Percentiles rank a stretch among this genome's conserved stretches.
Evolutionary conservation across 2,888 invertebrate species (phyloP).

Genomic region (Ophioninae sp.): DNA sequence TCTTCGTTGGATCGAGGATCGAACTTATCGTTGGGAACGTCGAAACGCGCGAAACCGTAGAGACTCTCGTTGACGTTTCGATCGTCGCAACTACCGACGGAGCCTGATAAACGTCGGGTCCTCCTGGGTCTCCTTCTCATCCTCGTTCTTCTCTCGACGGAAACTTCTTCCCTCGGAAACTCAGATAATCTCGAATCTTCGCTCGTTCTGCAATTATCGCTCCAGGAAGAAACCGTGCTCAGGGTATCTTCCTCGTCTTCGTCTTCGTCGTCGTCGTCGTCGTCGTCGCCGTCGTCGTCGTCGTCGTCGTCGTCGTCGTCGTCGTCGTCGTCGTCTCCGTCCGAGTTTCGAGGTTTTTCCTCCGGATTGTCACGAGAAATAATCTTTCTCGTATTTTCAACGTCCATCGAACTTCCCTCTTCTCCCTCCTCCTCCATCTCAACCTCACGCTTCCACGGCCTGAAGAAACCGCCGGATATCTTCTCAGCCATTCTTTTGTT

Average conservation of each 20-base stretch:
- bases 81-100: constrained; percentile 56
- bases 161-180: background rate
- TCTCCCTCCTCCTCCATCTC: constrained; percentile 25
- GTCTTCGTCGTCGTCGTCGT: constrained; percentile 47
- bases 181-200: constrained; percentile 31
- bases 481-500: background rate
- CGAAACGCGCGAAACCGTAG: constrained; percentile 62
- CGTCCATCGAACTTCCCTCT: background rate
- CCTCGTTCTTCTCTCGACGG: background rate
- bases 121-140: constrained; percentile 23
- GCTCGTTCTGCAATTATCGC: constrained; percentile 28
- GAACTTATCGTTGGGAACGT: constrained; percentile 42
- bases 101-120: constrained; percentile 53
- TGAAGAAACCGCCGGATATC: constrained; percentile 69
- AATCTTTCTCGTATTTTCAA: constrained; percentile 31
- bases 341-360: constrained; percentile 33
- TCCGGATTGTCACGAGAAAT: constrained; percentile 23
- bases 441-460: constrained; percentile 70
- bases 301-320: too few relatives aligned
- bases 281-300: too few relatives aligned
- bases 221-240: constrained; percentile 50
- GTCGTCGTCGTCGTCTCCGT: too few relatives aligned
- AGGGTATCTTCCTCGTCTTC: constrained; percentile 52
- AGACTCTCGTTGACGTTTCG: constrained; percentile 54
- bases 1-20: background rate